Conservation (phyloP, 2,797 vertebrate genomes). For the Apogon hyalosoma region DNA sequence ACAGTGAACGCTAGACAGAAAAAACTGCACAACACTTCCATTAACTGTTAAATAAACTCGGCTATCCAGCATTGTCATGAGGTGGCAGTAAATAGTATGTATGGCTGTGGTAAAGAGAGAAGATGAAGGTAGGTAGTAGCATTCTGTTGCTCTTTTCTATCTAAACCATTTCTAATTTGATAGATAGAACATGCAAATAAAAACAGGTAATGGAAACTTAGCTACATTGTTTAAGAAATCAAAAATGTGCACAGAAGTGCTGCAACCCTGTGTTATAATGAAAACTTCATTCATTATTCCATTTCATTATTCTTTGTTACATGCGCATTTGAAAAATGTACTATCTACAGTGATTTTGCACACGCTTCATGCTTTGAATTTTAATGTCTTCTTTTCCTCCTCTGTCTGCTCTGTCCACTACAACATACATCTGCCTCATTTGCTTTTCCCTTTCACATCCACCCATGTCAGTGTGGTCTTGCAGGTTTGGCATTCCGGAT, state of each 20-base stretch:
- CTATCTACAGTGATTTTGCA: neutral
- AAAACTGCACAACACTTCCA: too few species aligned
- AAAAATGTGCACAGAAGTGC: neutral
- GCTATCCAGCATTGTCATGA: too few species aligned
- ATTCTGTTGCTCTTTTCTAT: too few species aligned
- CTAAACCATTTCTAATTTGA: too few species aligned
- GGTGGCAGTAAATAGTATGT: too few species aligned
- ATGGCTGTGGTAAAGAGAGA: too few species aligned
- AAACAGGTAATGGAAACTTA: too few species aligned
- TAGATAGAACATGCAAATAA: too few species aligned
- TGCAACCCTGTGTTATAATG: too few species aligned
- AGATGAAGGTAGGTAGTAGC: too few species aligned
- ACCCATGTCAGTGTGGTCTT: slow-evolving; percentile 16
- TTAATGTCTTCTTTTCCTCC: slow-evolving; percentile 6
- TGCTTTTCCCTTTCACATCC: slow-evolving; percentile 16
- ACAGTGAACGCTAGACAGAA: too few species aligned
- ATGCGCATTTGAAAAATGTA: neutral
- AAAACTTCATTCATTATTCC: neutral
- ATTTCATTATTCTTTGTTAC: neutral
- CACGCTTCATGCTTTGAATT: neutral
- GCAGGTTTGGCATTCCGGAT: slow-evolving; percentile 30
- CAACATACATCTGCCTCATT: slow-evolving; percentile 6
- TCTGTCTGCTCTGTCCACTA: slow-evolving; percentile 14
- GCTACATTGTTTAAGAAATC: neutral
- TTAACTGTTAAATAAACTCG: too few species aligned